Base-by-base conservation (phyloP, 92 coral and sea anemone genomes). In the Parazoanthus atlanticus region DNA sequence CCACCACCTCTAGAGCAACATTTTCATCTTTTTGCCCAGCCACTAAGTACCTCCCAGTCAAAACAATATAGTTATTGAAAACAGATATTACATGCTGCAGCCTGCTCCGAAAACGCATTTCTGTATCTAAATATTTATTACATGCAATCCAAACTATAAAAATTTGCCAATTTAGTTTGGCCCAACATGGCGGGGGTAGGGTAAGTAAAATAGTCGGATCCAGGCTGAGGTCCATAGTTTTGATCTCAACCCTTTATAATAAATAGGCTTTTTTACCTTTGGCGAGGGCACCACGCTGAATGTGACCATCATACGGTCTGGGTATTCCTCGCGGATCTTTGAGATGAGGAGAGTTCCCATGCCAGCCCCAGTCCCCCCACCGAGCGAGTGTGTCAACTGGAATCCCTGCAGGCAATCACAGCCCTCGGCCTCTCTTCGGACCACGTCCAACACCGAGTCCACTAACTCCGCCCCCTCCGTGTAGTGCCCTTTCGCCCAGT, bases 301-400 rank as follows among this genome's bases (percentile, higher is more conserved):
- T 33, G 98, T 89, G 65, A 91, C 90, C 96, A 96, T 94, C 2
- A 96, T 91, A 70, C 98, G 91, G 78, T 96, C 98, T 3, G 98
- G 98, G 77, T 92, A 95, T 61, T 95, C 98, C 71, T 95, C 98
- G 25, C 98, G 96, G 65, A 95, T 95, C 91, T 96, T 96, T 26
- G 98, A 96, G 80, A 96, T 91, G 12, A 96, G 92, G 28, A 96
- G 89, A 52, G 98, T 96, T 21, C 98, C 98, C 98, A 96, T 93
- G 28, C 98, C 98, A 80, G 98, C 94, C 61, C 98, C 98, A 75
- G 98, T 96, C 31, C 98, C 98, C 79, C 98, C 98, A 81, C 98
- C 98, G 76, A 96, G 97, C 75, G 98, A 96, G 79, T 96, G 98
- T 41, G 98, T 96, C 34, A 96, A 89, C 79, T 96, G 98, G 85